Conservation (phyloP, 2,797 vertebrate species). For the Eulemur coronatus region DNA sequence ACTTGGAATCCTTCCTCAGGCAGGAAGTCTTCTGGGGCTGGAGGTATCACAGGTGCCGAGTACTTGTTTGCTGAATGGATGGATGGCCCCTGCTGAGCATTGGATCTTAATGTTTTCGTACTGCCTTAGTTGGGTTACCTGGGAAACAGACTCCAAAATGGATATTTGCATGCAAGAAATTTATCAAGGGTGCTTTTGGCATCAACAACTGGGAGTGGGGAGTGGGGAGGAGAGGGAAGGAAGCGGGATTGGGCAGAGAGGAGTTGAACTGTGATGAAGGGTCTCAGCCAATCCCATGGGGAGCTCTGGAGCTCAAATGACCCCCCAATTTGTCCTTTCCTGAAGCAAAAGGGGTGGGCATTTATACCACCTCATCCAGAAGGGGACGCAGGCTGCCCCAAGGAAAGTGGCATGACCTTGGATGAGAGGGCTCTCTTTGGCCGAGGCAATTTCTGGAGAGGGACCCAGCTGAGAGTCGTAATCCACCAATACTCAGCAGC, state of each 20-base stretch:
- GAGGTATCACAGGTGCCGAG: neutral
- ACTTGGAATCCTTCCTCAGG: neutral
- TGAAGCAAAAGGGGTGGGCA: neutral
- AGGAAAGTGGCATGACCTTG: neutral
- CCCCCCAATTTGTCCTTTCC: neutral
- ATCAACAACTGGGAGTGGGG: neutral
- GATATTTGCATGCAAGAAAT: slow-evolving; percentile 36
- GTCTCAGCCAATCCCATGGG: neutral
- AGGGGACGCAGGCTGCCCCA: neutral
- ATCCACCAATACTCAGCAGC: neutral
- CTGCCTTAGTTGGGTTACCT: slow-evolving; percentile 33
- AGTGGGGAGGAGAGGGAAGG: neutral
- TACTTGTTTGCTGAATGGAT: neutral
- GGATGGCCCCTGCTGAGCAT: neutral
- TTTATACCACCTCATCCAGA: neutral
- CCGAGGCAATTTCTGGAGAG: neutral
- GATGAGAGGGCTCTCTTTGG: neutral
- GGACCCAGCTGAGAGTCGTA: neutral
- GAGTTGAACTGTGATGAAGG: neutral
- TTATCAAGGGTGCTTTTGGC: neutral
- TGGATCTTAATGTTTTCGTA: neutral
- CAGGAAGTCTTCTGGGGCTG: neutral
- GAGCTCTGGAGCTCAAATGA: neutral
- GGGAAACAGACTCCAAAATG: slow-evolving; percentile 54
- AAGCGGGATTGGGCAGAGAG: neutral